Base-by-base conservation (phyloP, 2,888 invertebrate species). In the Amphipyra tragopoginis region DNA sequence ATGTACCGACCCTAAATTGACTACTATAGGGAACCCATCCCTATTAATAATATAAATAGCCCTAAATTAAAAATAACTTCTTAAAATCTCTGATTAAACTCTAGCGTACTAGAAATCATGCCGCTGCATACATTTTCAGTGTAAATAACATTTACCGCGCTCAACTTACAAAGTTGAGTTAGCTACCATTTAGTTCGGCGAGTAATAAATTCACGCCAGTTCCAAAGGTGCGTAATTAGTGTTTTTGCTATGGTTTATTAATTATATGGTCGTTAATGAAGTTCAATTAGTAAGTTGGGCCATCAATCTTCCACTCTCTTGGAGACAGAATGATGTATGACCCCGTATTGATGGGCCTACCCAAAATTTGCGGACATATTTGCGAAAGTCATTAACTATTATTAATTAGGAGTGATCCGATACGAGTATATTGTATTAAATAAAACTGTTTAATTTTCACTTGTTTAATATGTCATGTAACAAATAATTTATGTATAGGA, bases 191-290 rank as follows among this genome's bases (percentile, higher is more conserved):
- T 70, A 63, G 53, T 75, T 69, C 5, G 21, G 26, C 21, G 34
- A 47, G 65, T 72, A 66, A 75, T 74, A 74, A 75, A 71, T 73
- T 60, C 49, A 55, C 62, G 68, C 59, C 69, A 66, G 59, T 67
- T 51, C 65, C 66, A 67, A 75, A 79, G 80, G 81, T 77, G 69
- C 68, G 79, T 65, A 79, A 82, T 79, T 79, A 82, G 69, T 71
- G 79, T 81, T 83, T 84, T 84, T 81, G 69, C 65, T 58, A 68
- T 75, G 72, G 77, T 73, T 81, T 83, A 84, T 82, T 85, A 86
- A 85, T 86, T 81, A 86, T 81, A 86, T 77, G 69, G 77, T 78
- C 81, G 81, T 77, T 86, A 88, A 90, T 89, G 86, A 89, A 85
- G 83, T 82, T 84, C 85, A 84, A 87, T 90, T 88, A 86, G 86